A percentile compares a stretch with the other conserved stretches of the same genome.
Evolutionary conservation across 2,888 invertebrate genomes (phyloP).

Genomic region (Acleris sparsana): DNA sequence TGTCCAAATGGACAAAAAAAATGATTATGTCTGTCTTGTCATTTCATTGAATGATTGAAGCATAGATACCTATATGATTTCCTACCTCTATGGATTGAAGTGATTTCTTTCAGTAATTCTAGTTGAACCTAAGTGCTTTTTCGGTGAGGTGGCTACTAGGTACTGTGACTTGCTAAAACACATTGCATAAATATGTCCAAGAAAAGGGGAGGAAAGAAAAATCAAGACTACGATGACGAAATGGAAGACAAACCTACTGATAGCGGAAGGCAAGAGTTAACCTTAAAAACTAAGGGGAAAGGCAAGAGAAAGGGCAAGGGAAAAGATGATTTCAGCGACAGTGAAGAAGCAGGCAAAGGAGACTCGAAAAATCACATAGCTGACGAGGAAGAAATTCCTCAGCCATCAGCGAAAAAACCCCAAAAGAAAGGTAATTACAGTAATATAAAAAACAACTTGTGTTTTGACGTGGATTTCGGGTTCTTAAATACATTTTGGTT

Average conservation of each 20-base stretch:
- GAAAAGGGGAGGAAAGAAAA: constrained; percentile 84
- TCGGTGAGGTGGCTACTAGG: constrained; percentile 32
- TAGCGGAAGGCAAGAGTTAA: constrained; percentile 69
- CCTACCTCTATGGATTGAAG: no score
- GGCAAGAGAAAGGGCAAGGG: constrained; percentile 79
- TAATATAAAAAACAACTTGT: neutral
- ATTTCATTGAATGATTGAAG: no score
- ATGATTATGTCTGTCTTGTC: no score
- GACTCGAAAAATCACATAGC: constrained; percentile 57
- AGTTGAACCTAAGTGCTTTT: neutral
- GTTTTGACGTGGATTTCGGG: neutral
- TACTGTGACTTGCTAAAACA: neutral
- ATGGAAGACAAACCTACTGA: constrained; percentile 68
- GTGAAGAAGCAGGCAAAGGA: constrained; percentile 65
- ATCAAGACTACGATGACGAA: constrained; percentile 81
- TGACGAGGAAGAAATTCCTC: constrained; percentile 72
- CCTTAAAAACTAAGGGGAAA: constrained; percentile 80
- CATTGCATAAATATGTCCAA: constrained; percentile 78
- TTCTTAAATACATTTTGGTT: constrained; percentile 32
- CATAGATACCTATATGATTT: no score
- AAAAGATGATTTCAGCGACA: constrained; percentile 74
- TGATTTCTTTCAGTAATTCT: no score
- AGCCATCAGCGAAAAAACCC: constrained; percentile 73
- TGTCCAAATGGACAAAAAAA: no score
- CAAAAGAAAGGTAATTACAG: constrained; percentile 77